Percentiles rank a stretch among this genome's conserved stretches.
These are phyloP conservation scores for Paedocypris micromegethes DNA, from an alignment of 2,797 vertebrate genomes.

Conservation along the genomic window DNA sequence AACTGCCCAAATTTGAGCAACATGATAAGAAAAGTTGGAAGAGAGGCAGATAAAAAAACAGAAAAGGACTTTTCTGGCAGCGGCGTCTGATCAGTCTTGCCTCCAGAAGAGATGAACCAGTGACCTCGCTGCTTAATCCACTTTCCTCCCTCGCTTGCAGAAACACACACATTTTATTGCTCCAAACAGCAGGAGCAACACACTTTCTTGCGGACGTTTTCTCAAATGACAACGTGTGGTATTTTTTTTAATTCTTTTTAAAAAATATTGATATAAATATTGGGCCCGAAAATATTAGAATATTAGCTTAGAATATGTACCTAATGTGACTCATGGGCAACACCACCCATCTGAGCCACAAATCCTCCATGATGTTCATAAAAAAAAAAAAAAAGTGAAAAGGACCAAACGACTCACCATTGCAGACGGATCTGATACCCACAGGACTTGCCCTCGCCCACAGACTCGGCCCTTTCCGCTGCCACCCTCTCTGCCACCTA, in stretches of 20 bases:
- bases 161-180: background rate
- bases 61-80: background rate
- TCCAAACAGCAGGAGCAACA: no score
- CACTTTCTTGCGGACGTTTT: no score
- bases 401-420: slow-evolving; percentile 68
- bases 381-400: background rate
- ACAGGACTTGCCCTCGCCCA: slow-evolving; percentile 85
- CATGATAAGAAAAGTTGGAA: slow-evolving; percentile 2
- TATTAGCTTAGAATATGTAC: no score
- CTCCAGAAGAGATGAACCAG: slow-evolving; percentile 17
- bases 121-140: slow-evolving; percentile 13
- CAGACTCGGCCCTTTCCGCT: slow-evolving; percentile 84
- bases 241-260: no score
- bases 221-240: no score
- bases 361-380: background rate
- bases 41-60: background rate
- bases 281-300: no score
- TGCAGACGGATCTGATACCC: slow-evolving; percentile 97
- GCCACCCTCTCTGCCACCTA: slow-evolving; percentile 96
- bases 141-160: background rate
- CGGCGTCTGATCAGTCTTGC: slow-evolving; percentile 21
- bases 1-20: no score
- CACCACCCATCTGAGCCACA: no score
- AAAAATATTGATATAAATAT: no score
- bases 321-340: no score